Conservation (phyloP, 2,888 invertebrate genomes). For the Leucoptera coffeella region DNA sequence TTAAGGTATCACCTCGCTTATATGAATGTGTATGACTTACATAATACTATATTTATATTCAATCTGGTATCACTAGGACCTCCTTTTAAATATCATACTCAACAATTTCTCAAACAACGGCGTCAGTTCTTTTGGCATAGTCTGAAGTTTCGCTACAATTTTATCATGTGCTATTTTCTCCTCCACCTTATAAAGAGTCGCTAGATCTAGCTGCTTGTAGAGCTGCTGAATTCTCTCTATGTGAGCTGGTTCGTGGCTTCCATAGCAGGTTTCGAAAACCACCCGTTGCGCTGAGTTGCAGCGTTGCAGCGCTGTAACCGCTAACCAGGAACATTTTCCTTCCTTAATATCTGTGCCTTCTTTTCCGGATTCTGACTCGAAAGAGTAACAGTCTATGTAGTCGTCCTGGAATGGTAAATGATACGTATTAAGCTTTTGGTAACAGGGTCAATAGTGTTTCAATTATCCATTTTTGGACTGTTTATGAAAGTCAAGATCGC, state of each 20-base stretch:
- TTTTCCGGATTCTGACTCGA: conserved; percentile 45
- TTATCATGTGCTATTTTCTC: conserved; percentile 42
- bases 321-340: conserved; percentile 84
- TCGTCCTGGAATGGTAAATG: conserved; percentile 57
- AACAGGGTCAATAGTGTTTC: too few species aligned
- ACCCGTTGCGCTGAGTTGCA: conserved; percentile 56
- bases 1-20: too few species aligned
- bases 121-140: conserved; percentile 62
- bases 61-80: too few species aligned
- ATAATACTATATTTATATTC: too few species aligned
- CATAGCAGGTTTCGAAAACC: conserved; percentile 63
- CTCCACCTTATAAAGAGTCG: conserved; percentile 42
- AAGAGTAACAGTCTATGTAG: conserved; percentile 80
- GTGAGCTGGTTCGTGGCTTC: conserved; percentile 48
- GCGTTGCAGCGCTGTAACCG: conserved; percentile 68
- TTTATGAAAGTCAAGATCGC: too few species aligned
- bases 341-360: conserved; percentile 24
- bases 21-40: too few species aligned
- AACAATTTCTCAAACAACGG: conserved; percentile 64
- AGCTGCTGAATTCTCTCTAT: conserved; percentile 17
- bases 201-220: conserved; percentile 53
- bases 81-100: conserved; percentile 56
- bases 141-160: conserved; percentile 64
- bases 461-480: too few species aligned
- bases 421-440: too few species aligned